These are phyloP conservation scores for Clitarchus hookeri DNA, from an alignment of 2,888 invertebrate genomes.

Conservation along the genomic window DNA sequence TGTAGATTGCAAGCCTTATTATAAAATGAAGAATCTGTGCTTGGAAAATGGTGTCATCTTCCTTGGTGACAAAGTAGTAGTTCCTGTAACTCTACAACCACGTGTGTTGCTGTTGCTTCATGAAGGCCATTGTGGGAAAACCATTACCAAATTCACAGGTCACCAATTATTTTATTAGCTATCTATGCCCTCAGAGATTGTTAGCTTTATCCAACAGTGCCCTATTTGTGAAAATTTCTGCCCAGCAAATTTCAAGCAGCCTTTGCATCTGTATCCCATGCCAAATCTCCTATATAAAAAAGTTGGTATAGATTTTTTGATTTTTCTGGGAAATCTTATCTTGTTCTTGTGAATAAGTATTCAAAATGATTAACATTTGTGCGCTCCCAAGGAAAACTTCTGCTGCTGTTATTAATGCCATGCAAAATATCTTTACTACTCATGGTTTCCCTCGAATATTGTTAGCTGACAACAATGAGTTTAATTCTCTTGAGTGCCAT, in stretches of 20 bases:
- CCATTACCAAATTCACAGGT: neutral
- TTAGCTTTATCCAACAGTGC: neutral
- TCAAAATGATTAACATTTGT: neutral
- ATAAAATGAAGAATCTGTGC: neutral
- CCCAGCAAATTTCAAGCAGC: neutral
- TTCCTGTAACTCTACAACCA: neutral
- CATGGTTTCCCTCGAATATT: neutral
- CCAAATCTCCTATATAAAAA: neutral
- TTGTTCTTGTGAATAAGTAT: neutral
- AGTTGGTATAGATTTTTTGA: neutral
- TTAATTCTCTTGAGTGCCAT: neutral
- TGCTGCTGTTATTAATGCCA: neutral
- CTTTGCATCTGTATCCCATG: neutral
- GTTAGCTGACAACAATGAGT: neutral
- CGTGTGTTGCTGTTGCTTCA: neutral
- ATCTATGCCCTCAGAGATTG: neutral
- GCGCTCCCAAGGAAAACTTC: neutral
- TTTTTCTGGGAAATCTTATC: neutral
- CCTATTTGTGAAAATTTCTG: neutral
- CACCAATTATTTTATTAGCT: neutral
- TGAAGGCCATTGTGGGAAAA: constrained; percentile 1
- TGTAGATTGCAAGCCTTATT: neutral
- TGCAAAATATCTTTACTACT: neutral
- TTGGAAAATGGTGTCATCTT: neutral
- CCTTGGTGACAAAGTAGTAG: neutral